Percentiles rank a stretch among this genome's conserved stretches.
phyloP scores from a whole-genome alignment of 2,113 vertebrate genomes.

The Turnix velox region DNA sequence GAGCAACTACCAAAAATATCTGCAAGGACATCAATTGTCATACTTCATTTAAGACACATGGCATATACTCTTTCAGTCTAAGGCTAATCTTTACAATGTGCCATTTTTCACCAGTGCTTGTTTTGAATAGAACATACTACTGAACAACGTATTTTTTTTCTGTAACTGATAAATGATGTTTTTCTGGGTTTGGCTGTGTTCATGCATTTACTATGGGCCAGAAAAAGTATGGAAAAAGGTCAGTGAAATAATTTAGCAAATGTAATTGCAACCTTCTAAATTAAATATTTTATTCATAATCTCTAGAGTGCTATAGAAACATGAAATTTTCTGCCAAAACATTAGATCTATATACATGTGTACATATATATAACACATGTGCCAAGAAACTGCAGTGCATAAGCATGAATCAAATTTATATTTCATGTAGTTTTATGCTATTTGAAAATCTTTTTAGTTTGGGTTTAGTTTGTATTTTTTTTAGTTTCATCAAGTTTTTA shows the following conservation, averaged over 20 bases:
- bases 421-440: neutral
- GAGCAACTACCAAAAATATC: neutral
- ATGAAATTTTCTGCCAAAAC: slow-evolving; percentile 8
- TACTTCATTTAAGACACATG: neutral
- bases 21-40: neutral
- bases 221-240: neutral
- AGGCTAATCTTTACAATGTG: neutral
- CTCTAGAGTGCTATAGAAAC: neutral
- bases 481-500: slow-evolving; percentile 29
- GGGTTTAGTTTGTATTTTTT: neutral
- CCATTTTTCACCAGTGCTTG: neutral
- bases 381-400: neutral
- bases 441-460: neutral
- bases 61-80: neutral
- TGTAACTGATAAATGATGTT: neutral
- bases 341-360: neutral
- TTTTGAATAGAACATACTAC: neutral
- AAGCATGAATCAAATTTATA: neutral
- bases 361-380: neutral
- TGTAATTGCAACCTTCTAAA: neutral
- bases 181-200: neutral
- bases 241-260: slow-evolving; percentile 15
- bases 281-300: slow-evolving; percentile 38
- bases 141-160: neutral
- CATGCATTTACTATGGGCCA: neutral